Conservation (phyloP, 2,888 invertebrate genomes). For the Saturnia japonica region DNA sequence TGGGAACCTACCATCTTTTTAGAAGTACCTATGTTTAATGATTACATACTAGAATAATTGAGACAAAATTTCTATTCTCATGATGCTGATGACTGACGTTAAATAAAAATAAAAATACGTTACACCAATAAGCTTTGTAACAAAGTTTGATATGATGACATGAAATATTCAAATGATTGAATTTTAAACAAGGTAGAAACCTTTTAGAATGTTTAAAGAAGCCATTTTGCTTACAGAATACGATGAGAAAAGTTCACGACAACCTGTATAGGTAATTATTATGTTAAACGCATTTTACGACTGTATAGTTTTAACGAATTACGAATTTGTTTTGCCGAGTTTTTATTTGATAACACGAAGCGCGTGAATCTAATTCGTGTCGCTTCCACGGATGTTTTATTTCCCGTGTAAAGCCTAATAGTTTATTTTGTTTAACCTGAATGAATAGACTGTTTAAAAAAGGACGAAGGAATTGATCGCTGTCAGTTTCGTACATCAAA, state of each 20-base stretch:
- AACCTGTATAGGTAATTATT: constrained; percentile 20
- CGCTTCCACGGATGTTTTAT: constrained; percentile 43
- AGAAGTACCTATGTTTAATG: too few relatives aligned
- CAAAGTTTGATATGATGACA: background rate
- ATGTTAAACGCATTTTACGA: constrained; percentile 41
- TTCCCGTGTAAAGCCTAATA: constrained; percentile 63
- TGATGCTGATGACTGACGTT: too few relatives aligned
- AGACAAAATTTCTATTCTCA: too few relatives aligned
- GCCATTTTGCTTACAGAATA: constrained; percentile 20
- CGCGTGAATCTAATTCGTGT: constrained; percentile 46
- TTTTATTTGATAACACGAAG: constrained; percentile 40
- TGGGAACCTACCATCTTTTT: too few relatives aligned
- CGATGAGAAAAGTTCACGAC: constrained; percentile 19
- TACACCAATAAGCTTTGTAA: background rate
- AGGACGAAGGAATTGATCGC: constrained; percentile 6
- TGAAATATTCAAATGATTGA: constrained; percentile 11
- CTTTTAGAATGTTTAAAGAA: constrained; percentile 14
- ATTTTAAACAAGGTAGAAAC: background rate
- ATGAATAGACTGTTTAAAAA: constrained; percentile 64
- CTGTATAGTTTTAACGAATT: constrained; percentile 38
- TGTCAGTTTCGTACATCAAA: background rate
- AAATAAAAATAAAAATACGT: background rate
- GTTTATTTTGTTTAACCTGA: constrained; percentile 74
- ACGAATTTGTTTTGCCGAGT: constrained; percentile 43
- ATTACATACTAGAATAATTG: too few relatives aligned